Base-by-base conservation (phyloP, 2,888 invertebrate species). In the Hanleya hanleyi region DNA sequence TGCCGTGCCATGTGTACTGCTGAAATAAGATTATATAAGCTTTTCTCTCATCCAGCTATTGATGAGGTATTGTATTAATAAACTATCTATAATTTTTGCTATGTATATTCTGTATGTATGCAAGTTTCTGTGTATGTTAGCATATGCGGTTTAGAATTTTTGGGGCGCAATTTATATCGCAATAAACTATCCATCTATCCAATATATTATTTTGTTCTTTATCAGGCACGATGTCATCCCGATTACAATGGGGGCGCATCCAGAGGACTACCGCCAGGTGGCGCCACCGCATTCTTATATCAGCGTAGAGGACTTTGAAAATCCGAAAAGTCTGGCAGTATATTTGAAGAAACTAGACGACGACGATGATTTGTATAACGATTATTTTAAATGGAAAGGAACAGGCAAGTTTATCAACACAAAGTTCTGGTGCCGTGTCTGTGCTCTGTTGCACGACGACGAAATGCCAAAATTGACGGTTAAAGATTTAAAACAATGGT, bases 221-320 rank as follows among this genome's bases (percentile, higher is more conserved):
- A 64, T 66, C 65, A 94, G 94, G 71, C 94, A 95, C 82, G 95
- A 96, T 89, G 94, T 96, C 51, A 90, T 97, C 79, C 97, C 97
- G 0, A 95, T 98, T 81, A 97, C 96, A 74, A 97, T 97, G 97
- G 97, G 97, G 0, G 97, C 96, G 0, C 94, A 95, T 67, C 95
- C 96, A 2, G 94, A 95, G 74, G 97, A 97, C 89, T 98, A 98
- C 90, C 95, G 94, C 76, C 93, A 94, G 61, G 94, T 94, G 81
- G 95, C 97, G 7, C 97, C 97, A 0, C 94, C 95, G 89, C 94
- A 96, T 83, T 97, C 97, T 1, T 98, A 96, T 91, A 95, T 98
- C 73, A 97, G 97, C 91, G 96, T 97, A n/a, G 97, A 98, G 88
- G 97, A 97, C 90, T 98, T 97, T 89, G 94, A 94, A 32, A 94